These are phyloP conservation scores for Melanophora roralis DNA, from an alignment of 2,888 invertebrate genomes.

Conservation along the genomic window DNA sequence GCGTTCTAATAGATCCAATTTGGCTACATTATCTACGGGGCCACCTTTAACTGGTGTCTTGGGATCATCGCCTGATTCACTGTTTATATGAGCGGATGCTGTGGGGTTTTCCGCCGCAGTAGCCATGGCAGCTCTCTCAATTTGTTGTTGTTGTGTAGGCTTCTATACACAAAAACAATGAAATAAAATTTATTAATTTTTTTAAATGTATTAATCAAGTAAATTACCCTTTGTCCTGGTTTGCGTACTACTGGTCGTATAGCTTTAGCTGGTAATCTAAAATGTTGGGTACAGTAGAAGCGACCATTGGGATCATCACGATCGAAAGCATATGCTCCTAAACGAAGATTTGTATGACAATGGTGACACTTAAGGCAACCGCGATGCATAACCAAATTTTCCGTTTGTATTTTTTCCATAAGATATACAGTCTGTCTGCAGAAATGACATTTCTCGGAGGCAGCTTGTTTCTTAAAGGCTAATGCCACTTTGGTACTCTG, in stretches of 20 bases:
- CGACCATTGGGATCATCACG: slow-evolving; percentile 83
- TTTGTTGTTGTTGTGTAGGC: slow-evolving; percentile 63
- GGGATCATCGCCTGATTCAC: slow-evolving; percentile 66
- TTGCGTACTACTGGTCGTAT: slow-evolving; percentile 71
- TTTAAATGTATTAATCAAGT: neutral
- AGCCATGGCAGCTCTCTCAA: slow-evolving; percentile 35
- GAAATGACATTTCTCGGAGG: slow-evolving; percentile 89
- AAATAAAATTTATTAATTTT: neutral
- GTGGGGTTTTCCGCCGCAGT: slow-evolving; percentile 40
- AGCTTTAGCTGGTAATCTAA: slow-evolving; percentile 81
- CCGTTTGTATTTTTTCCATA: slow-evolving; percentile 93
- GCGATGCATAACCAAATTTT: slow-evolving; percentile 93
- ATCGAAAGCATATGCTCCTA: slow-evolving; percentile 86
- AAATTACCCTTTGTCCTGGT: slow-evolving; percentile 68
- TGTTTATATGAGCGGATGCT: slow-evolving; percentile 27
- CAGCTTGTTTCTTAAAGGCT: slow-evolving; percentile 81
- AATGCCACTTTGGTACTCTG: slow-evolving; percentile 81
- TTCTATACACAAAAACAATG: slow-evolving; percentile 59
- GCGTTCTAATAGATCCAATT: slow-evolving; percentile 74
- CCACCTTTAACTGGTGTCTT: slow-evolving; percentile 77
- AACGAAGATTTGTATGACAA: slow-evolving; percentile 89
- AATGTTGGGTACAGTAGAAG: slow-evolving; percentile 87
- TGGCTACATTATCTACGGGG: slow-evolving; percentile 71
- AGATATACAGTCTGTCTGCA: slow-evolving; percentile 95
- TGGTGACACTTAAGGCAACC: slow-evolving; percentile 96